Evolutionary conservation across 2,113 vertebrate genomes (phyloP), one percentile per base, ranked within the genome.

Genomic region (Acanthochromis polyacanthus): DNA sequence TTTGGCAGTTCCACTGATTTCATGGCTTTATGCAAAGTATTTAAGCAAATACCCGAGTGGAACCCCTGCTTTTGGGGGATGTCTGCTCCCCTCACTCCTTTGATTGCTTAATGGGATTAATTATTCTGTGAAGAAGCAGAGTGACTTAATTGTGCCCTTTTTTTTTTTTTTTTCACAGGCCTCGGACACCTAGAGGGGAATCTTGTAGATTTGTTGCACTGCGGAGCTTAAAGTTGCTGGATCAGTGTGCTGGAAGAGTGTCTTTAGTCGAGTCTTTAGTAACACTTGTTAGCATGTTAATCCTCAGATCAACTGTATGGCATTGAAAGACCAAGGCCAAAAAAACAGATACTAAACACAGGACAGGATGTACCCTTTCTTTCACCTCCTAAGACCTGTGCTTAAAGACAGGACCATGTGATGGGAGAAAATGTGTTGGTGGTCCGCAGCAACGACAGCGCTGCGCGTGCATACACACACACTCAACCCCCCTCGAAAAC

Each of bases 371-470:
- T 87, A 57, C 78, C 62, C 53, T 86, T 89, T 88, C 78, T 83
- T 91, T 85, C 80, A 72, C 38, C 68, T 78, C 10, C 59, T 38
- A 51, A 84, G 82, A 80, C 72, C 66, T 77, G 51, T 67, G 83
- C 80, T 90, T 87, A 83, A 84, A 83, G 64, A 65, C 63, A 15
- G 23, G 75, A 80, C 80, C 87, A 91, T 93, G 91, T 93, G 91
- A 92, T 16, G 23, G 58, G 25, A 81, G 66, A 83, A 71, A 91
- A 92, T 79, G 73, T 93, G 93, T 94, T 93, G 93, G 94, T 94
- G 93, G 94, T 94, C 93, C 86, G 61, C 58, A 79, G 78, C 85
- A 64, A 55, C 75, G 71, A 78, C 80, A 78, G 74, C 61, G 50
- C 45, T 55, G 25, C 28, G 3, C 52, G 17, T 75, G 5, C 75